phyloP scores from a whole-genome alignment of 2,797 vertebrate genomes.

The Cryptoblepharus egeriae region DNA sequence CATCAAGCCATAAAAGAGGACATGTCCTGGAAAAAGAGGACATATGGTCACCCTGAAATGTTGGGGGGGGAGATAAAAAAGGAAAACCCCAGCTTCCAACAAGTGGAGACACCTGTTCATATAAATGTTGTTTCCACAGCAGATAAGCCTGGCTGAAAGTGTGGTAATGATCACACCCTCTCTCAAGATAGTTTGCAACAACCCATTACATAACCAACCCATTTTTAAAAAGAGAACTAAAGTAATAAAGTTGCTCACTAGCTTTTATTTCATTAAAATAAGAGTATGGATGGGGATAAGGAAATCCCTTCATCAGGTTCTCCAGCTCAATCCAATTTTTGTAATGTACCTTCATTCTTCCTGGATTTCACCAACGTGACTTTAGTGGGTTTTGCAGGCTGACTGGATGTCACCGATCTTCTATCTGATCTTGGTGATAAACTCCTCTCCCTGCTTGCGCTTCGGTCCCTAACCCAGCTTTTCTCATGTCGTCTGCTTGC shows the following conservation, averaged over 20 bases:
- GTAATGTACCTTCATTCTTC: constrained; percentile 94
- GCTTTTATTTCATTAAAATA: background rate
- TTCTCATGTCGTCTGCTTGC: constrained; percentile 82
- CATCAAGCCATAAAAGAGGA: no score
- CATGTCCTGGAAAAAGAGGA: no score
- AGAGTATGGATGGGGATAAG: background rate
- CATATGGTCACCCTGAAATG: no score
- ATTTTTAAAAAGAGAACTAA: no score
- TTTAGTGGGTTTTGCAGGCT: constrained; percentile 92
- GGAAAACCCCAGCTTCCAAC: background rate
- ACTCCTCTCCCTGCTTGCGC: constrained; percentile 92
- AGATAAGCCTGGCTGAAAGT: background rate
- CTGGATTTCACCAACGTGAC: constrained; percentile 96
- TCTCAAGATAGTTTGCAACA: background rate
- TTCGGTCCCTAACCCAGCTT: constrained; percentile 87
- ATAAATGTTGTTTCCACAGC: background rate
- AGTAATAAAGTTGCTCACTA: no score
- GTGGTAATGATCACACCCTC: background rate
- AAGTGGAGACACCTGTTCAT: background rate
- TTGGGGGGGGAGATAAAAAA: no score
- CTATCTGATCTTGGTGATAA: constrained; percentile 92
- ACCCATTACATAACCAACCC: no score
- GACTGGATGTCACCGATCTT: constrained; percentile 88
- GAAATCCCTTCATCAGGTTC: background rate
- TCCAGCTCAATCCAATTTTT: background rate